Base-by-base conservation (phyloP, 2,888 invertebrate genomes). In the Marronus borbonicus region DNA sequence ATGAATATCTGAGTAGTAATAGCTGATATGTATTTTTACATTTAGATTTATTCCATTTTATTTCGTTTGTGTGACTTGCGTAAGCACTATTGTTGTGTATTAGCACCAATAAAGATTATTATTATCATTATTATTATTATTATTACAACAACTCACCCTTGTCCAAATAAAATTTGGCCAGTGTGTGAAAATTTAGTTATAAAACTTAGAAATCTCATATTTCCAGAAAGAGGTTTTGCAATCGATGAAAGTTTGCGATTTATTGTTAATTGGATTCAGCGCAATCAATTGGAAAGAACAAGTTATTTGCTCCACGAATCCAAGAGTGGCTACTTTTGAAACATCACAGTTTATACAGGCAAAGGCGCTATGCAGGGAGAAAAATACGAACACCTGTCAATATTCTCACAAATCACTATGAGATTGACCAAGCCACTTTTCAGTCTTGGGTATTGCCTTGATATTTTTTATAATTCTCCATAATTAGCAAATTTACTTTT, bases 381-480 rank as follows among this genome's bases (percentile, higher is more conserved):
- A 3, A n/a, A 65, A n/a, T 65, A 39, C 17, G 39, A 65, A 65
- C 31, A 31, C 14, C 14, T 65, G 17, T 12, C 36, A 12, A 17
- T 39, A 12, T 65, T n/a, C n/a, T 12, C 17, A 14, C 62, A 62
- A 65, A 7, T 65, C n/a, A 31, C 10, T 4, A n/a, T 65, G 17
- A 14, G 17, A 31, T 39, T 65, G 14, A 28, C 28, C 20, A 28
- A 28, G 7, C 39, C 65, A 17, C 36, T 65, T 36, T 39, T 65
- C 14, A 5, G 14, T 31, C 44, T 36, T 36, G 39, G 39, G 1
- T 39, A 39, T 39, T 65, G 39, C n/a, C 14, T 39, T 5, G 14
- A 39, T 31, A 39, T 39, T 65, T 65, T 39, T 17, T 65, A 65
- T 17, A 65, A 14, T 36, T 39, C 65, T 65, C 31, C 44, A 14